phyloP scores from a whole-genome alignment of 2,888 invertebrate genomes.

The Protodeltote pygarga region DNA sequence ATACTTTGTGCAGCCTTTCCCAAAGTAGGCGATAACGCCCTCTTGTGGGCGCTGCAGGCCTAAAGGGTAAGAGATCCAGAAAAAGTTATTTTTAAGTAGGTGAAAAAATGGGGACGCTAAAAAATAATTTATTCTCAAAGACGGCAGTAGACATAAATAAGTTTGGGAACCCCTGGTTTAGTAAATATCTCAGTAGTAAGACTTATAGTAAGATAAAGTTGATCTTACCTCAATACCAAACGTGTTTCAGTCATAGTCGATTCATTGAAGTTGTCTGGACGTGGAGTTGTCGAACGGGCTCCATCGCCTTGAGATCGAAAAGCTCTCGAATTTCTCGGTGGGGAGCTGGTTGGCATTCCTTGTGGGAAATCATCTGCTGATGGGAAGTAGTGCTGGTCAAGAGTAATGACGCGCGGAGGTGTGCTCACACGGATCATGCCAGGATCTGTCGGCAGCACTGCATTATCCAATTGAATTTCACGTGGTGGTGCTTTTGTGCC shows the following conservation, averaged over 20 bases:
- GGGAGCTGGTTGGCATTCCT: constrained; percentile 67
- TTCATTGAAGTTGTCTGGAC: constrained; percentile 77
- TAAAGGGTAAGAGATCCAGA: no score
- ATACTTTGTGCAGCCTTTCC: no score
- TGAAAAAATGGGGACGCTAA: no score
- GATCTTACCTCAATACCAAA: constrained; percentile 76
- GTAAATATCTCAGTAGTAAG: no score
- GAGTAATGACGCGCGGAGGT: constrained; percentile 95
- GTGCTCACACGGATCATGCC: constrained; percentile 94
- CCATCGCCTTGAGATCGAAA: constrained; percentile 78
- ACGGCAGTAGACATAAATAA: no score
- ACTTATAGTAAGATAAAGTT: no score
- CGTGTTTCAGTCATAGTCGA: constrained; percentile 83
- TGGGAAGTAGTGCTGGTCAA: constrained; percentile 94
- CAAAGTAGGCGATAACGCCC: no score
- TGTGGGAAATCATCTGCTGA: constrained; percentile 86
- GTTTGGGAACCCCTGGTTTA: no score
- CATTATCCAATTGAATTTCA: constrained; percentile 95
- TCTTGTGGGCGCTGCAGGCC: no score
- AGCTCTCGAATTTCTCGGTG: constrained; percentile 69
- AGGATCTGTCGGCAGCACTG: constrained; percentile 90
- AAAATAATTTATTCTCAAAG: no score
- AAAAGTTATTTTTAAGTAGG: no score
- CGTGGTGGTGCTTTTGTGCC: constrained; percentile 95
- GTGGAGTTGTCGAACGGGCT: constrained; percentile 71